phyloP scores from a whole-genome alignment of 2,888 invertebrate genomes.

The Rhogogaster chlorosoma region DNA sequence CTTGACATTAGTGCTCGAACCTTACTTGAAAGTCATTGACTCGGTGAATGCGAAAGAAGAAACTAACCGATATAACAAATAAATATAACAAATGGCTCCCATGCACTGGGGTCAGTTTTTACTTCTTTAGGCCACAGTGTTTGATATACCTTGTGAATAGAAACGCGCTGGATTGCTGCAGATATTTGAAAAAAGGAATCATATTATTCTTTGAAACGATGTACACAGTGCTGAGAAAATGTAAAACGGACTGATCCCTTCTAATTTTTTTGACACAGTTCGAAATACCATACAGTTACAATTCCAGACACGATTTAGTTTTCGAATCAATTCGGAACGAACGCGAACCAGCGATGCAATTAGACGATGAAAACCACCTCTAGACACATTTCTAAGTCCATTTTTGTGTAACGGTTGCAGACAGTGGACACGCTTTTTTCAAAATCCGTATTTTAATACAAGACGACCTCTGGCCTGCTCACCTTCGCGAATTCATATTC shows the following conservation, averaged over 20 bases:
- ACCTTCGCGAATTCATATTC: neutral
- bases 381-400: no score
- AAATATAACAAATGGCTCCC: neutral
- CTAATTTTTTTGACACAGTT: neutral
- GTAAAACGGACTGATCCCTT: neutral
- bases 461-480: neutral
- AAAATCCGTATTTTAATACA: neutral
- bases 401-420: neutral
- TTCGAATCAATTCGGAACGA: neutral
- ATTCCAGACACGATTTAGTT: neutral
- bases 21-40: constrained; percentile 44
- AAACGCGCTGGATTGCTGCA: neutral
- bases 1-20: constrained; percentile 32
- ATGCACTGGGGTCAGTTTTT: constrained; percentile 21
- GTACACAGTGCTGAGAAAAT: neutral
- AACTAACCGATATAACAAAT: constrained; percentile 34
- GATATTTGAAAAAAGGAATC: neutral
- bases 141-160: neutral
- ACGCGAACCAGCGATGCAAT: neutral
- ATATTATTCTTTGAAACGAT: neutral
- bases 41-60: constrained; percentile 9
- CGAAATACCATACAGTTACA: neutral
- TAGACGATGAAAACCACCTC: neutral
- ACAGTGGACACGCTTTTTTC: neutral
- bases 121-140: neutral